These are phyloP conservation scores for Agrypnia vestita DNA, from an alignment of 1,140 invertebrate genomes.

Conservation along the genomic window DNA sequence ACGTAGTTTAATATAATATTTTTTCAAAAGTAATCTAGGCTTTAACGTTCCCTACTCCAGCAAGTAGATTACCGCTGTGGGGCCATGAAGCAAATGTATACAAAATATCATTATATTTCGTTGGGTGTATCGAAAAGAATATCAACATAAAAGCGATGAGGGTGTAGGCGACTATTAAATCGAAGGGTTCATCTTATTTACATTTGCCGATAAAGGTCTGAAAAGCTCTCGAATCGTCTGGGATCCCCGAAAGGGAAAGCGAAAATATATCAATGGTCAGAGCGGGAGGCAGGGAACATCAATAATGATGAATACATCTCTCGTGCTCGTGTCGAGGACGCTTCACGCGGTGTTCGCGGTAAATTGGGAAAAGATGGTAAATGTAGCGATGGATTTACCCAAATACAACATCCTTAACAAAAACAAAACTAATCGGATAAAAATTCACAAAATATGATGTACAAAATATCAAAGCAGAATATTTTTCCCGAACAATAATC, in stretches of 20 bases:
- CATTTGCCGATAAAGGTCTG: conserved; percentile 54
- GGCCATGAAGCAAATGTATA: not conserved
- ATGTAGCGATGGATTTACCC: no score
- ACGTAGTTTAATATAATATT: no score
- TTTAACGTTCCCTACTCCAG: no score
- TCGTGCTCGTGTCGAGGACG: conserved; percentile 3
- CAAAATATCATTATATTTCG: conserved; percentile 27
- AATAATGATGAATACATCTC: conserved; percentile 47
- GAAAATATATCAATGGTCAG: conserved; percentile 58
- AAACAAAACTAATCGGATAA: not conserved
- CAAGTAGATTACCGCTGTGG: no score
- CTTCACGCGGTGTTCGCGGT: conserved; percentile 16
- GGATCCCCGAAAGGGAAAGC: conserved; percentile 27
- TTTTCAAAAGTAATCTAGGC: no score
- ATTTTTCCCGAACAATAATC: no score
- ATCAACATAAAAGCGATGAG: conserved; percentile 3
- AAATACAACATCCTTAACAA: no score
- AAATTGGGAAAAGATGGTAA: conserved; percentile 26
- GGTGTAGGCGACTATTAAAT: conserved; percentile 35
- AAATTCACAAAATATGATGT: not conserved
- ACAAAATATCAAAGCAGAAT: no score
- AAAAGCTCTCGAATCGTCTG: conserved; percentile 37
- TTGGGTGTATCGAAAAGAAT: conserved; percentile 37
- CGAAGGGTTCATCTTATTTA: conserved; percentile 59
- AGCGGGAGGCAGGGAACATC: conserved; percentile 32